Conservation (phyloP, 92 coral and sea anemone species). For the Blastomussa wellsi region DNA sequence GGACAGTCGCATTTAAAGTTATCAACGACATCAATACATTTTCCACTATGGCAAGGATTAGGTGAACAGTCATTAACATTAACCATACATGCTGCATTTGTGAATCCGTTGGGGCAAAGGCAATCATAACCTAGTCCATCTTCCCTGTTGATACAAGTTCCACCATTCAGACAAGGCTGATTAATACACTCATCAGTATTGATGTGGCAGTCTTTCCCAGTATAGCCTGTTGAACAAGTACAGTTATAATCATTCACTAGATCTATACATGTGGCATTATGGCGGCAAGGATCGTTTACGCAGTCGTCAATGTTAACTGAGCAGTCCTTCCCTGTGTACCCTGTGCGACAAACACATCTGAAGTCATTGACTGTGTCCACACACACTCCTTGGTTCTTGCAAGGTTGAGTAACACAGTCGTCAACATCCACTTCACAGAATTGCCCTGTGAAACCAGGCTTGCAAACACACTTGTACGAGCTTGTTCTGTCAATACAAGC, state of each 20-base stretch:
- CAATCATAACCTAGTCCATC: constrained; percentile 55
- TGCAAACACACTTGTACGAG: constrained; percentile 68
- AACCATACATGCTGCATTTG: constrained; percentile 50
- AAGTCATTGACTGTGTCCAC: constrained; percentile 66
- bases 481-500: constrained; percentile 62
- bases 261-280: constrained; percentile 75
- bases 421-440: constrained; percentile 64
- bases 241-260: constrained; percentile 75
- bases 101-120: constrained; percentile 69
- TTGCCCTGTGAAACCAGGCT: constrained; percentile 68
- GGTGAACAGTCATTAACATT: constrained; percentile 68
- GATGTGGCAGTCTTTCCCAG: constrained; percentile 72
- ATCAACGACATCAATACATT: constrained; percentile 67
- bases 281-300: constrained; percentile 62
- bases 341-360: constrained; percentile 76
- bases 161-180: constrained; percentile 77
- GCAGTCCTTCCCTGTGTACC: constrained; percentile 74
- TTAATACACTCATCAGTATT: constrained; percentile 63
- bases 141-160: constrained; percentile 62
- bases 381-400: constrained; percentile 69
- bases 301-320: constrained; percentile 75
- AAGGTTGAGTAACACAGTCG: constrained; percentile 69
- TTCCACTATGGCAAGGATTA: constrained; percentile 64
- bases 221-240: constrained; percentile 67
- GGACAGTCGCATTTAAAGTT: constrained; percentile 70